A percentile compares a stretch with the other conserved stretches of the same genome.
phyloP scores from a whole-genome alignment of 2,113 vertebrate species.

The Ammospiza nelsoni region DNA sequence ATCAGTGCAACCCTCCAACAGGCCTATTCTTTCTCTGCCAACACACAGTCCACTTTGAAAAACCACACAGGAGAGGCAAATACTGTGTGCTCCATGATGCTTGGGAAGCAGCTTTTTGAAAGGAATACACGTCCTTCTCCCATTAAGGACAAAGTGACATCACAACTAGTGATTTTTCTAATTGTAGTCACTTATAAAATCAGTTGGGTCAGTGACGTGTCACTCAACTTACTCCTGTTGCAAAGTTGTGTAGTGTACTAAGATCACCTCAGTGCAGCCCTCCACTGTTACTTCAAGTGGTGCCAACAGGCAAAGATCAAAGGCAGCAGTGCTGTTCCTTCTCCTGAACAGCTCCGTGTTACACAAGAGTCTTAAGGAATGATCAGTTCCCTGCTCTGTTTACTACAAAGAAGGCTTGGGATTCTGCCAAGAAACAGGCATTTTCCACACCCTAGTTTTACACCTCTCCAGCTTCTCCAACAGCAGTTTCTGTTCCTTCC shows the following conservation, averaged over 20 bases:
- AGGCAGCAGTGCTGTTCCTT: background rate
- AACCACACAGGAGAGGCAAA: background rate
- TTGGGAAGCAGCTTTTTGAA: background rate
- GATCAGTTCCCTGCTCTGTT: background rate
- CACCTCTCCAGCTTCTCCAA: slow-evolving; percentile 79
- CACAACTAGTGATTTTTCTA: background rate
- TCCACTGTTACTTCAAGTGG: background rate
- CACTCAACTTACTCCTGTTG: background rate
- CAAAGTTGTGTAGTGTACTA: background rate
- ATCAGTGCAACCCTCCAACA: background rate
- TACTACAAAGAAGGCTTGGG: background rate
- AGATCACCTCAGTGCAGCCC: background rate
- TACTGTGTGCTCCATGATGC: background rate
- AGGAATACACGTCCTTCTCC: background rate
- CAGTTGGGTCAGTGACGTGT: accelerated
- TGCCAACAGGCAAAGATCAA: background rate
- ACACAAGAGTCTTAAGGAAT: background rate
- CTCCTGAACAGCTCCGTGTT: background rate
- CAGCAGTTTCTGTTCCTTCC: slow-evolving; percentile 78
- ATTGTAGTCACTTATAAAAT: background rate
- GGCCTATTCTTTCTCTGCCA: background rate
- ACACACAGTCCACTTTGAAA: background rate
- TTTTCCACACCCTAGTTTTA: slow-evolving; percentile 74
- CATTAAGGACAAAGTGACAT: background rate
- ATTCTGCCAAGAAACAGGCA: background rate